Evolutionary conservation across 1,140 invertebrate species (phyloP), one percentile per base, ranked within the genome.

Genomic region (Procambarus clarkii): DNA sequence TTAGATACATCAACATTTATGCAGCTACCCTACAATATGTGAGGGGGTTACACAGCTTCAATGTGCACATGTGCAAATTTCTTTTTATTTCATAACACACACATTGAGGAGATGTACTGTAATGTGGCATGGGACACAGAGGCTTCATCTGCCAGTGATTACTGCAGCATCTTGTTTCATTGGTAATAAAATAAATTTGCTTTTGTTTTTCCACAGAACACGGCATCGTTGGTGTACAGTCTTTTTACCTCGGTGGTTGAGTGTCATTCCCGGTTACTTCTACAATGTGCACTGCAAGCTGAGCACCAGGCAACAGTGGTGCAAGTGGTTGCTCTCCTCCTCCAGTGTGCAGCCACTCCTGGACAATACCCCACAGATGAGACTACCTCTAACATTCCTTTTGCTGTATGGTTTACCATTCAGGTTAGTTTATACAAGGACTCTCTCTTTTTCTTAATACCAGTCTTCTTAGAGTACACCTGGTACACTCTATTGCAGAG

Each of bases 341-440:
- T 93, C 24, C 89, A 93, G 76, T 93, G 92, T 92, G 91, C 91
- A n/a, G 92, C 91, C 18, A 93, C 92, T 24, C 92, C 92, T 76
- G 92, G 92, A 76, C 92, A 93, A 82, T 93, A 93, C 34, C 92
- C 92, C 44, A 93, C 91, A 3, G 86, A 93, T 78, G 92, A 93
- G 54, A 93, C 92, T 54, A 85, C 91, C 71, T 93, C 92, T 78
- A 91, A 91, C 77, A 93, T 93, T 71, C 92, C 92, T 64, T 93
- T 93, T 79, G 88, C 88, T 71, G 91, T 93, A 15, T 93, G 92
- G 92, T 93, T 92, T 76, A 93, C 92, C 9, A 92, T 93, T 77
- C 92, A 93, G 91, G 92, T 93, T 45, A 92, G 82, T 79, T n/a
- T 13, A 13, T 54, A 9, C 8, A 54, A 54, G 4, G 50, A 8